Percentiles rank a stretch among this genome's conserved stretches.
These are phyloP conservation scores for Illadopsis cleaveri DNA, from an alignment of 2,113 vertebrate species.

Conservation along the genomic window DNA sequence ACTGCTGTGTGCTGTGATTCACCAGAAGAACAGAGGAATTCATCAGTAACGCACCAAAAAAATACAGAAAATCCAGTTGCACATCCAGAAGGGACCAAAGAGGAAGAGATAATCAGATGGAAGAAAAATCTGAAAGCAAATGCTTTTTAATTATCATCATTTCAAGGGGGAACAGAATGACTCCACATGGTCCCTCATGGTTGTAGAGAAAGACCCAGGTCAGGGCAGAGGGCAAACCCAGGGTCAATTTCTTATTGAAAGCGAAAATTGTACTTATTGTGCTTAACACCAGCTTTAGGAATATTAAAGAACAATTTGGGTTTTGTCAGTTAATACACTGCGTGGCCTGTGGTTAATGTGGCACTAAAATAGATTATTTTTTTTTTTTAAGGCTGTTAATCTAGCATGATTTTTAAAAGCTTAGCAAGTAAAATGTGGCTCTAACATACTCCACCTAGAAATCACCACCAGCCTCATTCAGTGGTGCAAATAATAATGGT, in stretches of 20 bases:
- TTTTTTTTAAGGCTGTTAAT: slow-evolving; percentile 42
- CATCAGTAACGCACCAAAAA: background rate
- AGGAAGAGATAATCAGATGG: slow-evolving; percentile 3
- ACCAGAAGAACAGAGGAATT: background rate
- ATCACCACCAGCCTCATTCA: background rate
- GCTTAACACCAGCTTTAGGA: slow-evolving; percentile 74
- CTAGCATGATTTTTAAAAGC: slow-evolving; percentile 37
- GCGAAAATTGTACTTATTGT: slow-evolving; percentile 70
- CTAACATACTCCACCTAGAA: background rate
- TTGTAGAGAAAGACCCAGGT: slow-evolving; percentile 63
- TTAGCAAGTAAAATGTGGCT: slow-evolving; percentile 21
- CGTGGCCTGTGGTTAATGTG: slow-evolving; percentile 64
- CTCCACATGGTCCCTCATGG: slow-evolving; percentile 62
- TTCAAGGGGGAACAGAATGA: slow-evolving; percentile 40
- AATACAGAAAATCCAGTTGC: background rate
- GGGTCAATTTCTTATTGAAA: slow-evolving; percentile 73
- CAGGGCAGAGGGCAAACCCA: slow-evolving; percentile 69
- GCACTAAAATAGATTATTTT: slow-evolving; percentile 28
- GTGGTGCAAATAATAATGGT: background rate
- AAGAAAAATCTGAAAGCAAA: slow-evolving; percentile 57
- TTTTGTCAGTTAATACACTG: slow-evolving; percentile 69
- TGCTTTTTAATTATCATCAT: slow-evolving; percentile 61
- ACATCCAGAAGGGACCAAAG: background rate
- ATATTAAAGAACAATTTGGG: slow-evolving; percentile 73
- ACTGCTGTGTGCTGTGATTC: background rate